Percentiles rank a stretch among this genome's conserved stretches.
Conservation (phyloP, 2,113 vertebrate genomes). For the Myiagra hebetior region DNA sequence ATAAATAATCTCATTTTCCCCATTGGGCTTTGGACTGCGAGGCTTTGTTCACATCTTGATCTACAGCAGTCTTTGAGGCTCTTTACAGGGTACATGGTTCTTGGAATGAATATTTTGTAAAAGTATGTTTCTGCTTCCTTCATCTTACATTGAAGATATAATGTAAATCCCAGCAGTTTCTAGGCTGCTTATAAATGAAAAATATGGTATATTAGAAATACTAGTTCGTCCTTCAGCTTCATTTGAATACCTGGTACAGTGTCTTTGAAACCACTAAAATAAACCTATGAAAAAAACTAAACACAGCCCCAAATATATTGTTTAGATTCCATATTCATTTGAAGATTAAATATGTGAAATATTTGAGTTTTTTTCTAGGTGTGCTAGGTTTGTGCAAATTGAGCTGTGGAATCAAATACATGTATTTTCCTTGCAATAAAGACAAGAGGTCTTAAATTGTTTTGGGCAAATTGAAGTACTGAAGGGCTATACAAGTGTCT, state of each 20-base stretch:
- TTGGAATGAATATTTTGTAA: background rate
- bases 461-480: background rate
- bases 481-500: background rate
- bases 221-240: background rate
- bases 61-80: background rate
- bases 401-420: background rate
- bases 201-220: background rate
- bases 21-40: background rate
- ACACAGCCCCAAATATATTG: background rate
- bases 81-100: background rate
- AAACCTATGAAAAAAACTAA: background rate
- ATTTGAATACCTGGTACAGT: background rate
- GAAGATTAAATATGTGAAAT: background rate
- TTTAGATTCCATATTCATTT: background rate
- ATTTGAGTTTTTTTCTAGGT: background rate
- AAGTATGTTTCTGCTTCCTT: background rate
- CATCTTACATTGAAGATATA: background rate
- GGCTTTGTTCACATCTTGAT: background rate
- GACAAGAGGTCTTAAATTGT: background rate
- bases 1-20: background rate
- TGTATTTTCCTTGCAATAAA: background rate
- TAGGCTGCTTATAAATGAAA: background rate
- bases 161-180: background rate
- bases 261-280: background rate
- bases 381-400: background rate